Base-by-base conservation (phyloP, 2,888 invertebrate species). In the Agapostemon virescens region DNA sequence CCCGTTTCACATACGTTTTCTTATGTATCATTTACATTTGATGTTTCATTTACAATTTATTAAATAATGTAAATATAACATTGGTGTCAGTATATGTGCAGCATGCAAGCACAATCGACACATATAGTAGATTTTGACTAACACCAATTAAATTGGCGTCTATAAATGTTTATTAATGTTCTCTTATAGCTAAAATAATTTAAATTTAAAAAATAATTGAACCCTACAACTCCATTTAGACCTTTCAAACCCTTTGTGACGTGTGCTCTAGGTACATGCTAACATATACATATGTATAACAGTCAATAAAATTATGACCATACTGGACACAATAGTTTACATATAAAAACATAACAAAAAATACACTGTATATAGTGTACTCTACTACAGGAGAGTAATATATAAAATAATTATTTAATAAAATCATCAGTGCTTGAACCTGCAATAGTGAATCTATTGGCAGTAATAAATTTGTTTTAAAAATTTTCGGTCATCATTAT, bases 381-480 rank as follows among this genome's bases (percentile, higher is more conserved):
- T 55, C 7, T 55, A 55, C 55, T 55, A 55, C 17, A 67, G 30
- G 7, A 49, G 58, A 36, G 26, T 23, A 23, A 23, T 11, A 4
- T 69, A n/a, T 26, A 15, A 52, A 63, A 36, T 17, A 66, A 69
- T 38, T 13, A 26, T 1, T 75, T 72, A 52, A 74, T 7, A 38
- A 63, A 73, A 72, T 79, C 61, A 5, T 74, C 77, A 26, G 79
- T 74, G 69, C 84, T 86, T 55, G 82, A 73, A 42, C 79, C 81
- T 38, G 83, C 86, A 66, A 81, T 87, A 69, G 82, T 83, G 23
- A 84, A 67, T 40, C 81, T 77, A 45, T 79, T 86, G 72, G 78
- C 84, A 73, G 82, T 74, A 67, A 84, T 73, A 15, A 79, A 77
- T 33, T 84, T 76, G 38, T 82, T 49, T 76, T 77, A 63, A 33